Conservation (phyloP, 2,113 vertebrate species). For the Azemiops feae region DNA sequence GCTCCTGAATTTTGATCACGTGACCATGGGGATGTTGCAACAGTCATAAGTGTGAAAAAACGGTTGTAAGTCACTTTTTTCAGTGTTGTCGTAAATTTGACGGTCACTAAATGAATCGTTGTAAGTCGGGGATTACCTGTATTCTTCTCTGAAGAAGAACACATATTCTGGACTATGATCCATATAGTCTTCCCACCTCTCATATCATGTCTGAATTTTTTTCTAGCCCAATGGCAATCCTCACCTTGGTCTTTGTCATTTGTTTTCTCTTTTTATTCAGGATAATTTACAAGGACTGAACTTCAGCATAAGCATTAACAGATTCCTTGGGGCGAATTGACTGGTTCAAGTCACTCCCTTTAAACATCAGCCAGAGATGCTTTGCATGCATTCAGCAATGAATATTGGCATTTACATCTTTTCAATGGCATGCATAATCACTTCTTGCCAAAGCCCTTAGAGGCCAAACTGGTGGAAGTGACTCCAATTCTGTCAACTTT, state of each 20-base stretch:
- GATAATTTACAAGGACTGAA: neutral
- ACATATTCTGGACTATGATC: neutral
- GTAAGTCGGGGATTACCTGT: too few relatives aligned
- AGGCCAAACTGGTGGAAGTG: constrained; percentile 2
- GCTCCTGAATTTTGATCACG: neutral
- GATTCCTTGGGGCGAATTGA: constrained; percentile 11
- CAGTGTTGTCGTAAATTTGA: too few relatives aligned
- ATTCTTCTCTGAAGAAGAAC: neutral
- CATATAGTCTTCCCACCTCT: neutral
- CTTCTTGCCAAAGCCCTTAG: neutral
- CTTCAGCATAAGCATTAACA: neutral
- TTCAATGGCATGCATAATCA: neutral
- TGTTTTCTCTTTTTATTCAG: neutral
- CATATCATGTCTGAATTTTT: neutral
- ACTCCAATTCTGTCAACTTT: constrained; percentile 12
- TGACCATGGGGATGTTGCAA: too few relatives aligned
- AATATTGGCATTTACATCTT: neutral
- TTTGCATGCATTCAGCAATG: neutral
- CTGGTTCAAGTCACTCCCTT: neutral
- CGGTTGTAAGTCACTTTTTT: too few relatives aligned
- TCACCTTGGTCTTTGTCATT: neutral
- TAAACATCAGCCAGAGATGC: constrained; percentile 16
- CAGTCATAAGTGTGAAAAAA: too few relatives aligned
- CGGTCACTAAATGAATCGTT: too few relatives aligned
- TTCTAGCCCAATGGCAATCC: neutral